These are phyloP conservation scores for Progne subis DNA, from an alignment of 2,113 vertebrate species.

Conservation along the genomic window DNA sequence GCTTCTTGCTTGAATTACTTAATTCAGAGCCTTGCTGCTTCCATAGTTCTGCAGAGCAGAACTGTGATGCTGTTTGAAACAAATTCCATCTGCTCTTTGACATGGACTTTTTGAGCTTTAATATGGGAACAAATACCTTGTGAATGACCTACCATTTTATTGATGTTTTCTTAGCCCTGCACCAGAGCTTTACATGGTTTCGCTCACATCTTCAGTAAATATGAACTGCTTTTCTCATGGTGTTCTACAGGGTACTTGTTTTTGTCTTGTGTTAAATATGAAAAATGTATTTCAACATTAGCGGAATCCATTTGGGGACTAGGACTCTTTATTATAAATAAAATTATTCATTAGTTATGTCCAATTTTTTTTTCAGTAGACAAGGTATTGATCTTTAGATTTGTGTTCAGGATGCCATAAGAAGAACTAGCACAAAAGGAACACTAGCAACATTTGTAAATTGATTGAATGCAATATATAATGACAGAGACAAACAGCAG, in stretches of 20 bases:
- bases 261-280: constrained; percentile 61
- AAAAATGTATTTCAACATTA: constrained; percentile 73
- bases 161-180: neutral
- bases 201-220: constrained; percentile 17
- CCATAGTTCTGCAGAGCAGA: neutral
- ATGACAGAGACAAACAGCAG: constrained; percentile 73
- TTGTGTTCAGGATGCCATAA: constrained; percentile 67
- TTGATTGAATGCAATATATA: constrained; percentile 58
- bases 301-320: constrained; percentile 66
- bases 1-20: neutral
- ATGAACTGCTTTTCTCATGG: neutral
- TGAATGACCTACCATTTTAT: neutral
- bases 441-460: constrained; percentile 63
- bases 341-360: constrained; percentile 79
- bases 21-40: neutral
- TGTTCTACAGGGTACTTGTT: constrained; percentile 5
- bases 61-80: neutral
- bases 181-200: neutral
- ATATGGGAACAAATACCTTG: neutral
- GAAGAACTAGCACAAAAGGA: constrained; percentile 37
- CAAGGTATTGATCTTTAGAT: constrained; percentile 77
- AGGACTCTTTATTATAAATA: constrained; percentile 77
- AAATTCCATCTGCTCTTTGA: neutral
- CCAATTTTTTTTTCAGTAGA: constrained; percentile 71
- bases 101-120: neutral